Evolutionary conservation across 2,113 vertebrate species (phyloP), one percentile per base, ranked within the genome.

Genomic region (Eira barbara): DNA sequence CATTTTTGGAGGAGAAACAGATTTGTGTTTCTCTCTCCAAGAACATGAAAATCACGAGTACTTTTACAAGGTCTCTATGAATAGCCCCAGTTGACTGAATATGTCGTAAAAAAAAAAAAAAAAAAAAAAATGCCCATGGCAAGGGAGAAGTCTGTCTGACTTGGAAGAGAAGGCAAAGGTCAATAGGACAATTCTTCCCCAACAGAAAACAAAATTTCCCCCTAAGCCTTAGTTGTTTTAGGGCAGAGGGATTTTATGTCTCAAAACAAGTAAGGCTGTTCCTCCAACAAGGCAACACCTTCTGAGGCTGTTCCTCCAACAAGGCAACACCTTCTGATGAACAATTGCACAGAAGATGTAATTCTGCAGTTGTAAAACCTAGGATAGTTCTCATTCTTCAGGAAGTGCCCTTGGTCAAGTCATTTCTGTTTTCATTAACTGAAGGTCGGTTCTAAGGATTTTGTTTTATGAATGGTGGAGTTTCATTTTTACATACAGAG

Each of bases 11-110:
- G 94, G 97, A 79, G 94, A 98, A 98, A 98, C 97, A 95, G 34
- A 42, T 61, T 96, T 97, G 87, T 94, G 92, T 96, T 97, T 97
- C 89, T n/a, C 59, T 85, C 95, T 94, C 97, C 97, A 98, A 96
- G 97, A 97, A 97, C 63, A 67, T 92, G 84, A 97, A 97, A 97
- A 96, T 97, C 97, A 97, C 97, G 84, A 98, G 97, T 97, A 95
- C 65, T 97, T 95, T 95, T 97, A 73, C 42, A 95, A 98, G 97
- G 97, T 98, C 97, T 97, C 98, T 98, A 73, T 95, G 92, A 96
- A 97, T 97, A 96, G 94, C 95, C 97, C 96, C 92, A 89, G 78
- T 95, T 97, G 79, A 95, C 86, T 92, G 83, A 95, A 49, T 82
- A 78, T 57, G 76, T 78, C 84, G n/a, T 90, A 23, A 45, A 89